Conservation (phyloP, 2,797 vertebrate genomes). For the Lateolabrax maculatus region DNA sequence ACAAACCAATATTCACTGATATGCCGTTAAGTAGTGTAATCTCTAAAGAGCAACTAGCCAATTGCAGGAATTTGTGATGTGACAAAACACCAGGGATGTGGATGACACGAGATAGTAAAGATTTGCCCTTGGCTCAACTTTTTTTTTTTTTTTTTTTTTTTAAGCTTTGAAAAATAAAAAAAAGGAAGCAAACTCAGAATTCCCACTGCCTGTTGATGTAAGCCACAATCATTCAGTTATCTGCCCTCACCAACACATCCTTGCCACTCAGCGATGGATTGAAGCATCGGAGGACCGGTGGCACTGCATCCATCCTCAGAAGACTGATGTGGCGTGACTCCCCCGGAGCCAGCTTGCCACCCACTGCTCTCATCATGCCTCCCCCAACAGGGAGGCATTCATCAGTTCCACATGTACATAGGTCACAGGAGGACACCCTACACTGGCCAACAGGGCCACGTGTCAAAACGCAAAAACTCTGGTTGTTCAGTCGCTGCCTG, state of each 20-base stretch:
- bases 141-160: too few species aligned
- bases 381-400: slow-evolving; percentile 11
- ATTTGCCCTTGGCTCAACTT: background rate
- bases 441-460: background rate
- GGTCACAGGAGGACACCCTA: slow-evolving; percentile 17
- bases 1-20: background rate
- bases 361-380: slow-evolving; percentile 37
- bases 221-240: slow-evolving; percentile 22
- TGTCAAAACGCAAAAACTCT: background rate
- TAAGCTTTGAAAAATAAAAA: background rate
- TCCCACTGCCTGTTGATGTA: background rate
- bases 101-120: background rate
- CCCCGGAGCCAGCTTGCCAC: slow-evolving; percentile 15
- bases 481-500: background rate
- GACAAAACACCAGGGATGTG: background rate
- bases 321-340: slow-evolving; percentile 38
- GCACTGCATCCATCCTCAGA: slow-evolving; percentile 15
- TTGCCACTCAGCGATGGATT: slow-evolving; percentile 16
- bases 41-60: background rate
- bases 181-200: background rate
- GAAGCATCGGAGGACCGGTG: slow-evolving; percentile 26
- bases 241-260: slow-evolving; percentile 10
- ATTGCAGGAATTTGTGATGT: background rate
- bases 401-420: slow-evolving; percentile 8
- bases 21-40: background rate